Conservation (phyloP, 2,113 vertebrate species). For the Cochlearius cochlearius region DNA sequence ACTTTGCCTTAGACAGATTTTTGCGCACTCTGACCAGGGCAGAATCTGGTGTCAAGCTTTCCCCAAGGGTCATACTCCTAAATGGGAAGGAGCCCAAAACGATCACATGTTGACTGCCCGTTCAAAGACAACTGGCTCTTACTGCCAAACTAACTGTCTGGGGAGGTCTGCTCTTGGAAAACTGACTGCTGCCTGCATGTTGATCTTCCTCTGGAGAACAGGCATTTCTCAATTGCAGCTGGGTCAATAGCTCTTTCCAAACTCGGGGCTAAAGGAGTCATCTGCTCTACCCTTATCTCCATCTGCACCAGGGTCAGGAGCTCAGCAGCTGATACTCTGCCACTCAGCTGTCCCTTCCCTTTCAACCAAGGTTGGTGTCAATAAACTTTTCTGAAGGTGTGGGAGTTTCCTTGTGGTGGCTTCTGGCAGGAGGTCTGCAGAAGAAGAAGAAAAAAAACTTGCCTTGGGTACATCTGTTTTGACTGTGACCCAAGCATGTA, state of each 20-base stretch:
- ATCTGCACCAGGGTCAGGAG: not conserved
- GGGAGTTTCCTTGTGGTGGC: not conserved
- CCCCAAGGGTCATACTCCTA: not conserved
- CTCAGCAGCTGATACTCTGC: not conserved
- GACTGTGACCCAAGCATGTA: not conserved
- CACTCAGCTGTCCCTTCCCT: not conserved
- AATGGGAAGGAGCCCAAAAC: not conserved
- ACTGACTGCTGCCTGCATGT: not conserved
- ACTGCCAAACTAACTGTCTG: not conserved
- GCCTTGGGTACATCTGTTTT: not conserved
- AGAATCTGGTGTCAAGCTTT: constrained; percentile 14
- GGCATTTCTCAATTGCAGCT: not conserved
- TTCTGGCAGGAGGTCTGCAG: not conserved
- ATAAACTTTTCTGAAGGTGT: not conserved
- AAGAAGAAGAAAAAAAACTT: not conserved
- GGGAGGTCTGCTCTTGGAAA: constrained; percentile 26
- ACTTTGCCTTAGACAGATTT: not conserved
- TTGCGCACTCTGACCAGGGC: not conserved
- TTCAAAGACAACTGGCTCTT: not conserved
- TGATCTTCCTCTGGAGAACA: not conserved
- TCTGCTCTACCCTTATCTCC: not conserved
- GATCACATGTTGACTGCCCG: not conserved
- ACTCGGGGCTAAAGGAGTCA: not conserved
- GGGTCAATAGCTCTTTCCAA: not conserved
- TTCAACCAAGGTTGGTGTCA: not conserved